Base-by-base conservation (phyloP, 30 jellyfish, hydroid and myxozoan species). In the Rhopilema esculentum region DNA sequence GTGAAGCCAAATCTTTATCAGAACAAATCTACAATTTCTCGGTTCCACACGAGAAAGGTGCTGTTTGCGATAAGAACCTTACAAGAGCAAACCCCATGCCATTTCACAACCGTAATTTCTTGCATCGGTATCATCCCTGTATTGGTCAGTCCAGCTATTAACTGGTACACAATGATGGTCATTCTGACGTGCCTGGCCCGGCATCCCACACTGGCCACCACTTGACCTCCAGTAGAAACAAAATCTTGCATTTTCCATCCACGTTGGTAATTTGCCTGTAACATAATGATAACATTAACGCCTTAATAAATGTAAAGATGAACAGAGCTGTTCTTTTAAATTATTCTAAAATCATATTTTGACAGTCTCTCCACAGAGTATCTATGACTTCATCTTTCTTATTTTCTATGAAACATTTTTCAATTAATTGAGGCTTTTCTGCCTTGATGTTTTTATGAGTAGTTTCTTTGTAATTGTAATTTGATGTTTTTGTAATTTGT, bases 201-300 rank as follows among this genome's bases (percentile, higher is more conserved):
- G 71, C 83, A 85, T 80, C 69, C 90, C 91, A 76, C 97, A 89
- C 69, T 89, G 97, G 62, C 84, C 88, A 30, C 83, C 90, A 33
- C 70, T 70, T 16, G 93, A 76, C 29, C 68, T 51, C 93, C 93
- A 81, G 51, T 89, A 75, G 69, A 80, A 81, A 22, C 97, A 89
- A 19, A 89, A 64, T 64, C 81, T 68, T 23, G 81, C 68, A 25
- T 51, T 83, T 17, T 33, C 49, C 67, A 79, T 75, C 93, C 93
- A 89, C 49, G 51, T 66, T 72, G 97, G 97, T 16, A 76, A 49
- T 0, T 16, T 51, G n/a, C 92, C 97, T 72, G 79, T 0, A 49
- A 51, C 25, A 26, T 23, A 70, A 40, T 19, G 71, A 64, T 4
- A n/a, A n/a, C n/a, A 51, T 22, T 27, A 1, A 12, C 21, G 26